phyloP scores from a whole-genome alignment of 2,888 invertebrate species.

The Nipponacmea schrenckii region DNA sequence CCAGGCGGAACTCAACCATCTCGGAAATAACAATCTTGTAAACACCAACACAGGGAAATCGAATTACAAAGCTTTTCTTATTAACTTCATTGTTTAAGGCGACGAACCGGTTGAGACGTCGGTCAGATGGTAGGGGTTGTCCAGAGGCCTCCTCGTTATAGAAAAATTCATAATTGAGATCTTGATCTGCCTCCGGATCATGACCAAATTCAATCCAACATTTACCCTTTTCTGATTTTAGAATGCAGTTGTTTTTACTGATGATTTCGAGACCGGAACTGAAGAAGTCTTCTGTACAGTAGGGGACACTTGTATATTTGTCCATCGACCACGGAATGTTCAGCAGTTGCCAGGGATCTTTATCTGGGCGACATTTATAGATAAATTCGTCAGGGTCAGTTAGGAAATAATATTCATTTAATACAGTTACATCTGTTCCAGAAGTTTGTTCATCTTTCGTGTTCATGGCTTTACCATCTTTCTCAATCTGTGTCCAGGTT shows the following conservation, averaged over 20 bases:
- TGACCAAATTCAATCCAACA: conserved; percentile 25
- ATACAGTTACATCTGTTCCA: neutral
- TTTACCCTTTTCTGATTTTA: neutral
- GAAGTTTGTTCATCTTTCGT: neutral
- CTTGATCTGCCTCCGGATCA: conserved; percentile 13
- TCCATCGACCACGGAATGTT: too few relatives aligned
- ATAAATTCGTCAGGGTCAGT: too few relatives aligned
- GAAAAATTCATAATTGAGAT: conserved; percentile 21
- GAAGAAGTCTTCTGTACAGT: too few relatives aligned
- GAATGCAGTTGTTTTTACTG: neutral
- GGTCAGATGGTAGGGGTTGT: conserved; percentile 5
- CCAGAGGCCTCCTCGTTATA: conserved; percentile 19
- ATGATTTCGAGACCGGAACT: neutral
- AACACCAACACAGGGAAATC: conserved; percentile 46
- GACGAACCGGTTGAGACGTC: conserved; percentile 24
- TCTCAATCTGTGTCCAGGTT: conserved; percentile 46
- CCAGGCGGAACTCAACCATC: conserved; percentile 51
- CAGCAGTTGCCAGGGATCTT: neutral
- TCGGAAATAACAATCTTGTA: conserved; percentile 37
- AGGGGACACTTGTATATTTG: too few relatives aligned
- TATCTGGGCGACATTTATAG: too few relatives aligned
- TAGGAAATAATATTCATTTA: conserved; percentile 13
- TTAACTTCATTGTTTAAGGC: conserved; percentile 7
- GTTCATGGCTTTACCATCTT: conserved; percentile 26
- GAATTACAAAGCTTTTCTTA: conserved; percentile 21